Evolutionary conservation across 2,797 vertebrate species (phyloP).

Genomic region (Coendou prehensilis): DNA sequence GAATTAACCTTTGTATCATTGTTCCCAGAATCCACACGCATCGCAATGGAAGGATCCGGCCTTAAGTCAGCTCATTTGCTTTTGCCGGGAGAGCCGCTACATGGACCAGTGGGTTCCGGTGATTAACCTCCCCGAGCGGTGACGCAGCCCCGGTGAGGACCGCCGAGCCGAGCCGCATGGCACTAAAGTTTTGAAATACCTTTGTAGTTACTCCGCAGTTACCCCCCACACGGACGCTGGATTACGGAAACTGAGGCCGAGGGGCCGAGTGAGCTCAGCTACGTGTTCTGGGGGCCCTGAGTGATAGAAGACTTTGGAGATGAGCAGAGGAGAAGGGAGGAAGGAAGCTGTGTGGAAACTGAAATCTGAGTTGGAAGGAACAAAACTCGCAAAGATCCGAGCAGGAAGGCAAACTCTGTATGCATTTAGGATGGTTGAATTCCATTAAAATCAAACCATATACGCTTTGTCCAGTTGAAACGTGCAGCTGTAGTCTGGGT

Average conservation of each 20-base stretch:
- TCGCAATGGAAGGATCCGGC: conserved; percentile 95
- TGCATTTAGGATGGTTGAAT: conserved; percentile 76
- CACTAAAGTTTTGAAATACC: conserved; percentile 91
- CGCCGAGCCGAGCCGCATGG: conserved; percentile 85
- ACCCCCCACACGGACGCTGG: conserved; percentile 88
- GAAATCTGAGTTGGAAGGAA: conserved; percentile 72
- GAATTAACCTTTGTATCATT: conserved; percentile 27
- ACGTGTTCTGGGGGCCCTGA: conserved; percentile 84
- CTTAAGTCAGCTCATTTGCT: conserved; percentile 95
- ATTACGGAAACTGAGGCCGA: conserved; percentile 81
- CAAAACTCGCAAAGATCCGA: conserved; percentile 77
- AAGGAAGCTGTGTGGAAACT: conserved; percentile 75
- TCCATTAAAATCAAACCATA: conserved; percentile 68
- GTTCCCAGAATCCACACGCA: conserved; percentile 94
- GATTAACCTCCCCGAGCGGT: conserved; percentile 96
- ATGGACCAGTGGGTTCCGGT: conserved; percentile 98
- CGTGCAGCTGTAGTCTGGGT: conserved; percentile 80
- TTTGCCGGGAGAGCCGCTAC: conserved; percentile 96
- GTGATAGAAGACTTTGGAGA: conserved; percentile 89
- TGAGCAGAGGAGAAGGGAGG: conserved; percentile 76
- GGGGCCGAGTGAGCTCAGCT: background rate
- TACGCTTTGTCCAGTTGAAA: conserved; percentile 76
- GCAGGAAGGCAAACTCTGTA: conserved; percentile 71
- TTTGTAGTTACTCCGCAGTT: conserved; percentile 89
- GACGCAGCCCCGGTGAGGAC: conserved; percentile 87